A percentile compares a stretch with the other conserved stretches of the same genome.
These are phyloP conservation scores for Macrobrachium rosenbergii DNA, from an alignment of 1,140 invertebrate genomes.

Conservation along the genomic window DNA sequence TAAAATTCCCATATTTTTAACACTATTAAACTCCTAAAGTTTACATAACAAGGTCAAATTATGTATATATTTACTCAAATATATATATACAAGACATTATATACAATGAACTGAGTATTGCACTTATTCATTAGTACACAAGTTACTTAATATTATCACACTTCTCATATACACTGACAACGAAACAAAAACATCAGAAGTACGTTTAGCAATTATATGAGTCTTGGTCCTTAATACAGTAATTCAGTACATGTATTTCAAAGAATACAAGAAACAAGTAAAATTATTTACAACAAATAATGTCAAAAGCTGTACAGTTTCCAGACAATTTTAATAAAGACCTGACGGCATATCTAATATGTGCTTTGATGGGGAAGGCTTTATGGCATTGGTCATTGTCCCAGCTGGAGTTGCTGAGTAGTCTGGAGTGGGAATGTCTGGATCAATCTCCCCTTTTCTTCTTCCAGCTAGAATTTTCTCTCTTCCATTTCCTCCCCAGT, in stretches of 20 bases:
- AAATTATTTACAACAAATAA: neutral
- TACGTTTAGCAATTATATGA: too few species aligned
- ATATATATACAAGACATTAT: neutral
- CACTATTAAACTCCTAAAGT: constrained; percentile 19
- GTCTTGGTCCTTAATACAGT: neutral
- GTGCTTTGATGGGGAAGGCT: constrained; percentile 47
- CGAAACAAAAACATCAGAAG: neutral
- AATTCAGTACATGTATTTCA: neutral
- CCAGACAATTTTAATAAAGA: constrained; percentile 54
- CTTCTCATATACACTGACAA: neutral
- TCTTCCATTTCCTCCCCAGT: constrained; percentile 7
- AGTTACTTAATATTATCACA: too few species aligned
- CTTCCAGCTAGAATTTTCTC: constrained; percentile 14
- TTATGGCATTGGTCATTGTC: constrained; percentile 43
- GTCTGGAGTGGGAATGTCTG: constrained; percentile 66
- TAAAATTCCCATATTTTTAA: too few species aligned
- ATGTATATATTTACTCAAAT: neutral
- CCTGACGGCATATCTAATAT: constrained; percentile 67
- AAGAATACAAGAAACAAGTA: neutral
- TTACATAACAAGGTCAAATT: constrained; percentile 23
- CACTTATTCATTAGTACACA: neutral
- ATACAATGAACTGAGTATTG: constrained; percentile 12
- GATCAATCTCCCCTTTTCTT: constrained; percentile 56
- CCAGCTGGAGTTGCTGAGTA: constrained; percentile 62
- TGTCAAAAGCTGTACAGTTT: neutral